These are phyloP conservation scores for Lithodes maja DNA, from an alignment of 2,888 invertebrate species.

Conservation along the genomic window DNA sequence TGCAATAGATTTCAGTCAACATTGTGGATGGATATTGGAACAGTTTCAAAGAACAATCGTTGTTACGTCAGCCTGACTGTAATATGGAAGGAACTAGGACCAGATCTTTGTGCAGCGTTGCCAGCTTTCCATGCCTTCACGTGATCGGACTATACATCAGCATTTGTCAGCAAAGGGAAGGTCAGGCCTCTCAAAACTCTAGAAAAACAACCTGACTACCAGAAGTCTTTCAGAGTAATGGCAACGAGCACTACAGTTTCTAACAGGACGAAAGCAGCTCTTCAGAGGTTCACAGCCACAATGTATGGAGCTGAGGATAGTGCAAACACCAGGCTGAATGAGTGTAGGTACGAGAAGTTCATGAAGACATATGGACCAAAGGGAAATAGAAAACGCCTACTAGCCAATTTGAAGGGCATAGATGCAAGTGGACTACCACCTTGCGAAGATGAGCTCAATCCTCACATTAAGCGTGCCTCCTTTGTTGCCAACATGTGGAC, in stretches of 20 bases:
- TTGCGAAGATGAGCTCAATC: neutral
- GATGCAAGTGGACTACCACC: slow-evolving; percentile 24
- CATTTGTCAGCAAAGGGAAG: neutral
- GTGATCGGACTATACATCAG: slow-evolving; percentile 12
- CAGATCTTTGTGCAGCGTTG: neutral
- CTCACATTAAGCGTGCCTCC: slow-evolving; percentile 3
- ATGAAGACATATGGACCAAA: neutral
- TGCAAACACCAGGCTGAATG: neutral
- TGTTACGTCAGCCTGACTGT: slow-evolving; percentile 3
- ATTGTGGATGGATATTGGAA: slow-evolving; percentile 24
- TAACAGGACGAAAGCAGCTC: neutral
- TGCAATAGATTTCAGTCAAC: neutral
- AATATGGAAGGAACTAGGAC: neutral
- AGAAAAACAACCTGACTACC: neutral
- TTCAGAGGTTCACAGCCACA: neutral
- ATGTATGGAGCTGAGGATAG: neutral
- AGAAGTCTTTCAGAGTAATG: neutral
- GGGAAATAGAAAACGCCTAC: neutral
- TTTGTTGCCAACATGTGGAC: slow-evolving; percentile 24
- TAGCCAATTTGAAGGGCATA: slow-evolving; percentile 13
- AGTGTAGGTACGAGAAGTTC: slow-evolving; percentile 4
- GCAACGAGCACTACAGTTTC: neutral
- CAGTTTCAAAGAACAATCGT: neutral
- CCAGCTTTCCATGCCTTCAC: slow-evolving; percentile 22
- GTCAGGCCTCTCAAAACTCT: neutral